Conservation (phyloP, 2,888 invertebrate species). For the Hipparchia semele region DNA sequence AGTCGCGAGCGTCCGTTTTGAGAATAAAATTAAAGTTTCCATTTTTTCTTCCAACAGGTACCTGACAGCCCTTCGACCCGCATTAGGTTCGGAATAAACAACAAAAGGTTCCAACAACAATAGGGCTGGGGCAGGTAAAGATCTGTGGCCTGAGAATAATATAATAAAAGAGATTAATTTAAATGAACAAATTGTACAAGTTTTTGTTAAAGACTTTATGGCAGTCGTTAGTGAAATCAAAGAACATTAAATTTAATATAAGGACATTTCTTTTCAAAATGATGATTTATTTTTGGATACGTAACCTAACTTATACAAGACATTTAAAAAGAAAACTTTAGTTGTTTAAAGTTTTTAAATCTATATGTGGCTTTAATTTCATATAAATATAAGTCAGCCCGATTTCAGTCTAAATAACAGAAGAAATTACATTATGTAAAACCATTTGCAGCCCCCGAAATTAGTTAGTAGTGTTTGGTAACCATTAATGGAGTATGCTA, state of each 20-base stretch:
- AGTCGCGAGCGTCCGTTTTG: background rate
- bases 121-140: slow-evolving; percentile 35
- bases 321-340: background rate
- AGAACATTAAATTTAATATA: background rate
- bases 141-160: slow-evolving; percentile 16
- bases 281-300: background rate
- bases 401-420: too few species aligned
- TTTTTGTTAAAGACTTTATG: background rate
- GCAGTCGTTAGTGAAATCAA: slow-evolving; percentile 8
- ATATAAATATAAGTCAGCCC: too few species aligned
- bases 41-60: slow-evolving; percentile 40
- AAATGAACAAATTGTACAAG: slow-evolving; percentile 20
- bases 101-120: slow-evolving; percentile 39
- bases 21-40: slow-evolving; percentile 41
- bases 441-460: too few species aligned
- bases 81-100: slow-evolving; percentile 39
- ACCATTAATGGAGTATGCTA: too few species aligned
- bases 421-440: too few species aligned
- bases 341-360: background rate
- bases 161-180: slow-evolving; percentile 11
- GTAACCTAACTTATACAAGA: background rate
- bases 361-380: too few species aligned
- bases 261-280: background rate
- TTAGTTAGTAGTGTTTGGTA: too few species aligned
- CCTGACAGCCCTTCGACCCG: slow-evolving; percentile 37